phyloP scores from a whole-genome alignment of 1,140 invertebrate species.

The Elysia chlorotica region DNA sequence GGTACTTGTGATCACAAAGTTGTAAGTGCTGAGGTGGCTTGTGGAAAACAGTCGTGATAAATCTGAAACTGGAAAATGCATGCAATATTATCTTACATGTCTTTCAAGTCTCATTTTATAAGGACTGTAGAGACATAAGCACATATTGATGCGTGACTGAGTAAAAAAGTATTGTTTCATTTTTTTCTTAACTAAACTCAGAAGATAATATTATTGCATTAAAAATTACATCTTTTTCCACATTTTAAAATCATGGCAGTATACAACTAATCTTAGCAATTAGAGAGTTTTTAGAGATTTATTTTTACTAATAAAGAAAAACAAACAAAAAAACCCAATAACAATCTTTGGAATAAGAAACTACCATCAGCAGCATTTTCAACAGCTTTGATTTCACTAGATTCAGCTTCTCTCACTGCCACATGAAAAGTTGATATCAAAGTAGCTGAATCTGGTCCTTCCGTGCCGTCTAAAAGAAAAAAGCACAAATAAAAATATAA shows the following conservation, averaged over 20 bases:
- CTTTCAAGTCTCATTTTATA: neutral
- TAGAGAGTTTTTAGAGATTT: neutral
- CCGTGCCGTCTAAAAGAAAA: too few relatives aligned
- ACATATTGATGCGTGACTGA: neutral
- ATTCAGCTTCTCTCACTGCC: conserved; percentile 9
- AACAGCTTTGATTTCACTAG: neutral
- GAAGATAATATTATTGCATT: neutral
- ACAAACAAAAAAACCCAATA: neutral
- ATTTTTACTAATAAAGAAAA: neutral
- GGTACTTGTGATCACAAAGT: neutral
- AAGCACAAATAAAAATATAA: too few relatives aligned
- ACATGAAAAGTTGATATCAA: conserved; percentile 6
- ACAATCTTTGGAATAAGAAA: neutral
- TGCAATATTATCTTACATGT: neutral
- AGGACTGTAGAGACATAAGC: neutral
- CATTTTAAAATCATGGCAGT: neutral
- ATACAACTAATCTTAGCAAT: neutral
- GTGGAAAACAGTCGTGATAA: neutral
- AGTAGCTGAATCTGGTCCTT: neutral
- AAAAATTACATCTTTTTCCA: neutral
- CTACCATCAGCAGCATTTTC: neutral
- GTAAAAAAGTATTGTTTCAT: neutral
- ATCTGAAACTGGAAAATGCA: conserved; percentile 1
- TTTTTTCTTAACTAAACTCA: neutral
- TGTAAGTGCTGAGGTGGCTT: conserved; percentile 6